Base-by-base conservation (phyloP, 2,797 vertebrate species). In the Momotus momota region DNA sequence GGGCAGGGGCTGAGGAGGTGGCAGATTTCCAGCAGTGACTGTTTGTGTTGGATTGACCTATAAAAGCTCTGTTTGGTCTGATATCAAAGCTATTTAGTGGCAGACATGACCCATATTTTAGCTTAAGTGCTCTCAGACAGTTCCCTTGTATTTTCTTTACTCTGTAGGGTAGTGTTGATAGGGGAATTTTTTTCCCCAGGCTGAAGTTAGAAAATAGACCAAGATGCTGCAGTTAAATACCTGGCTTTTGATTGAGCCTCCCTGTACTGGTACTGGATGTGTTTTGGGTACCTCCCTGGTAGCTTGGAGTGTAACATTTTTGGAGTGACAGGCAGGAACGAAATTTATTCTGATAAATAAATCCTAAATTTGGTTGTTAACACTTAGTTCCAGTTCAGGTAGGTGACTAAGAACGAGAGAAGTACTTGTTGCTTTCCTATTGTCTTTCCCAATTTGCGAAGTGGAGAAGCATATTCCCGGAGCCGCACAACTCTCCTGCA, bases 401-500 rank as follows among this genome's bases (percentile, higher is more conserved):
- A 54, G 6, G 35, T 70, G 74, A 8, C 61, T 29, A n/a, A 45
- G 60, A 19, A 4, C 2, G 27, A 22, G 40, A 16, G 20, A 20
- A 3, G 2, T 25, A 27, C 17, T 41, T 33, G 14, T 10, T 65
- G 11, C 35, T 84, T 71, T 74, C 51, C 41, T 13, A 4, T 22
- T 9, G 21, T 31, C 49, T 10, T 46, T 14, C 31, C 58, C 38
- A 10, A 0, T 75, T 69, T 41, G 35, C 11, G 14, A 7, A 46
- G 4, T 46, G 26, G 29, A 61, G 38, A 27, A 43, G 58, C 41
- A 65, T 48, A 15, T 7, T 48, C 49, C 54, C 49, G 20, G n/a
- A 54, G 51, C 65, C 1, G 0, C 7, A 7, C 9, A 10, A 13
- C 23, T 35, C 54, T 71, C 40, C 45, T 72, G 26, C 0, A 1